A percentile compares a stretch with the other conserved stretches of the same genome.
Conservation (phyloP, 2,113 vertebrate species). For the Carassius gibelio region DNA sequence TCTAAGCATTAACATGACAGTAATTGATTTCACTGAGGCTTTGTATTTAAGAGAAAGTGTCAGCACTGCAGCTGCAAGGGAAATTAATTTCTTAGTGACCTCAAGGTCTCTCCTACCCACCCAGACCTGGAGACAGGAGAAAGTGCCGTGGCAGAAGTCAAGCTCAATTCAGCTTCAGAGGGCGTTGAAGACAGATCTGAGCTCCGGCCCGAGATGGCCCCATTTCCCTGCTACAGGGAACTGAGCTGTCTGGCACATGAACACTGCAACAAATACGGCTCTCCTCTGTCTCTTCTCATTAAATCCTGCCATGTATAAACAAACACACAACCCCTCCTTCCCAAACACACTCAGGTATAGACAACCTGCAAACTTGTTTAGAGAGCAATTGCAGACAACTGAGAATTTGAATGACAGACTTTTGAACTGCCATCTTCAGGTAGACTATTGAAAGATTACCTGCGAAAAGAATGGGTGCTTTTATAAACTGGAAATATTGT, state of each 20-base stretch:
- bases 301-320: conserved; percentile 7
- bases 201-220: conserved; percentile 9
- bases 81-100: conserved; percentile 33
- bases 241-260: conserved; percentile 45
- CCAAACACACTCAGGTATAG: conserved; percentile 20
- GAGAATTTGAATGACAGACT: background rate
- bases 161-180: conserved; percentile 15
- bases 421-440: background rate
- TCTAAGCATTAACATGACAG: background rate
- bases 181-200: conserved; percentile 24
- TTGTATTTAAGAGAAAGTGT: conserved; percentile 22
- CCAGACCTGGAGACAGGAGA: background rate
- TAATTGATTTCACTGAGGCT: background rate
- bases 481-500: background rate
- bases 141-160: conserved; percentile 1
- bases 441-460: background rate
- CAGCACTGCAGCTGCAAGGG: background rate
- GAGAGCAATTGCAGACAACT: background rate
- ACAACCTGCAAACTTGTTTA: conserved; percentile 9
- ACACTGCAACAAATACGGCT: conserved; percentile 13
- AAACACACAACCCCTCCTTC: conserved; percentile 23
- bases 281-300: conserved; percentile 35
- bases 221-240: conserved; percentile 21
- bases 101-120: conserved; percentile 1
- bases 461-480: background rate